Percentiles rank a stretch among this genome's conserved stretches.
Conservation (phyloP, 1,140 invertebrate species). For the Calliphora vicina region DNA sequence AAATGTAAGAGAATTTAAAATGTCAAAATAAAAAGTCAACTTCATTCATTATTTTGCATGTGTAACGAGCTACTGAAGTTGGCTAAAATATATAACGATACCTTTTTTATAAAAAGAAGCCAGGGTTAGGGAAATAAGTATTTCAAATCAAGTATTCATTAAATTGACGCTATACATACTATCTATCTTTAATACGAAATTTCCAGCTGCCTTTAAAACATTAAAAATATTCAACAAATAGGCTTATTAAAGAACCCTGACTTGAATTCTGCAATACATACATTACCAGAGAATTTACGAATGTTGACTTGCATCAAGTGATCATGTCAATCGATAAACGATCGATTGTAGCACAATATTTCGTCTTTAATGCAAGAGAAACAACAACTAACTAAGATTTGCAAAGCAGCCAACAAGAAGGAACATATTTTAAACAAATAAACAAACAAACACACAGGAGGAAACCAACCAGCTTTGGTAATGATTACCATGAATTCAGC, state of each 20-base stretch:
- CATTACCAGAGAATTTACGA: not conserved
- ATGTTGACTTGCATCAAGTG: slow-evolving; percentile 23
- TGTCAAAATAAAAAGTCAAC: slow-evolving; percentile 26
- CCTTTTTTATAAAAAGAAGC: too few relatives aligned
- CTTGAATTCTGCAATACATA: not conserved
- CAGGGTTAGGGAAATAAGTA: not conserved
- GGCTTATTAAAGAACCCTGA: too few relatives aligned
- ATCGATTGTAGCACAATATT: slow-evolving; percentile 36
- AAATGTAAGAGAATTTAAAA: not conserved
- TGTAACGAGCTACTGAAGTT: slow-evolving; percentile 3
- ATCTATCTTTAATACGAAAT: too few relatives aligned
- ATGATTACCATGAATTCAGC: not conserved
- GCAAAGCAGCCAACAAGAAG: not conserved
- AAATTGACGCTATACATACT: too few relatives aligned
- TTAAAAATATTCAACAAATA: too few relatives aligned
- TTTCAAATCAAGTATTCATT: too few relatives aligned
- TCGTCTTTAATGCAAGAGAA: not conserved
- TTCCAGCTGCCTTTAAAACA: too few relatives aligned
- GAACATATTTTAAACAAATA: not conserved
- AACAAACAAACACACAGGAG: not conserved
- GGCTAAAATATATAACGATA: not conserved
- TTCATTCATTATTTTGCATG: slow-evolving; percentile 25
- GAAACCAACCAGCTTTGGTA: not conserved
- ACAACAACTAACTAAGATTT: not conserved
- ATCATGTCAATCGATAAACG: slow-evolving; percentile 38